Evolutionary conservation across 2,797 vertebrate species (phyloP).

Genomic region (Eurystomus glaucurus): DNA sequence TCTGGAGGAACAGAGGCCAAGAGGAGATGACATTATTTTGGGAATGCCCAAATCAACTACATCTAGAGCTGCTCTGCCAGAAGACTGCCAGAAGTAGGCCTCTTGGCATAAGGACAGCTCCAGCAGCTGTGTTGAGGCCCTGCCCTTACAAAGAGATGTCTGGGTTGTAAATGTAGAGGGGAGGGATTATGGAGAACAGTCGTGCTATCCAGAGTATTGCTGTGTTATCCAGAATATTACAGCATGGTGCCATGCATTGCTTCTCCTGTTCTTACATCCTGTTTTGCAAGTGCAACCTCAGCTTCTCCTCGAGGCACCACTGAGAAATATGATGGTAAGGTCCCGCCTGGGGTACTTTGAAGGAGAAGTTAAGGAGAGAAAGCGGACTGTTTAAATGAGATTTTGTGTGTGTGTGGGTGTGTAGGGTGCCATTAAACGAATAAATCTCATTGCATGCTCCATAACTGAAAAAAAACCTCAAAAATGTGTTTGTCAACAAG

Average conservation of each 20-base stretch:
- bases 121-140: background rate
- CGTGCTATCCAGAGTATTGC: rapidly evolving
- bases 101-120: background rate
- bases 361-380: background rate
- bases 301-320: background rate
- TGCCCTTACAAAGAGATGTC: background rate
- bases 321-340: background rate
- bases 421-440: background rate
- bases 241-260: background rate
- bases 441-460: background rate
- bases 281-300: background rate
- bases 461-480: background rate
- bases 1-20: background rate
- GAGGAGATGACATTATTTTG: background rate
- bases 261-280: background rate
- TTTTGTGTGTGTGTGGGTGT: background rate
- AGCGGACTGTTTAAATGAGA: background rate
- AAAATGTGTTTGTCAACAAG: background rate
- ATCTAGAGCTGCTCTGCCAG: background rate
- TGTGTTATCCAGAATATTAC: background rate
- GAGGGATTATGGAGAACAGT: background rate
- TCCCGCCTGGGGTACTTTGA: background rate
- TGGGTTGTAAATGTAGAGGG: background rate
- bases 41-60: background rate
- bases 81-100: background rate